Conservation (phyloP, 2,113 vertebrate species). For the Dicrurus megarhynchus region DNA sequence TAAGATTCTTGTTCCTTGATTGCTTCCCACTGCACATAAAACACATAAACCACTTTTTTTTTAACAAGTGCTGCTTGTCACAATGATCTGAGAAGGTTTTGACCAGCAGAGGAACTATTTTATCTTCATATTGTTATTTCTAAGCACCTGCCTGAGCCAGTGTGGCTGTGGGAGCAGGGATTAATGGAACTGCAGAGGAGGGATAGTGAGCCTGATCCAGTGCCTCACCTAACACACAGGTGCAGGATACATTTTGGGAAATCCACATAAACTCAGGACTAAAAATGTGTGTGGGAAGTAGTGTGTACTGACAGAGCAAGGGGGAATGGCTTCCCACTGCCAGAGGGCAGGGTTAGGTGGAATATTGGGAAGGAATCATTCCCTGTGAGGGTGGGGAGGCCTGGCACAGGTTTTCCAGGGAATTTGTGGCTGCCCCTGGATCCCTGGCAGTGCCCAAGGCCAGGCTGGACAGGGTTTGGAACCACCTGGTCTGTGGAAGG, state of each 20-base stretch:
- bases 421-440: neutral
- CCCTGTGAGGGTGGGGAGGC: neutral
- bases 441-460: neutral
- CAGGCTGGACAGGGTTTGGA: neutral
- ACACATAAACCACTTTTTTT: neutral
- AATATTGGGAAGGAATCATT: neutral
- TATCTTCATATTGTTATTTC: accelerated
- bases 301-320: neutral
- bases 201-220: accelerated
- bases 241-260: neutral
- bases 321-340: neutral
- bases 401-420: neutral
- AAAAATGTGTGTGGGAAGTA: neutral
- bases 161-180: neutral
- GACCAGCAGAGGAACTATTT: neutral
- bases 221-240: neutral
- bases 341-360: neutral
- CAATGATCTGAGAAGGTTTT: neutral
- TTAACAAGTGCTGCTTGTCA: neutral
- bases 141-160: neutral
- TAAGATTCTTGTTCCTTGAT: constrained; percentile 57
- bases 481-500: accelerated
- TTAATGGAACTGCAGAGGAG: neutral
- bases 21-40: neutral
- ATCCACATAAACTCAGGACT: accelerated